These are phyloP conservation scores for Chionis minor DNA, from an alignment of 2,113 vertebrate genomes.

Conservation along the genomic window DNA sequence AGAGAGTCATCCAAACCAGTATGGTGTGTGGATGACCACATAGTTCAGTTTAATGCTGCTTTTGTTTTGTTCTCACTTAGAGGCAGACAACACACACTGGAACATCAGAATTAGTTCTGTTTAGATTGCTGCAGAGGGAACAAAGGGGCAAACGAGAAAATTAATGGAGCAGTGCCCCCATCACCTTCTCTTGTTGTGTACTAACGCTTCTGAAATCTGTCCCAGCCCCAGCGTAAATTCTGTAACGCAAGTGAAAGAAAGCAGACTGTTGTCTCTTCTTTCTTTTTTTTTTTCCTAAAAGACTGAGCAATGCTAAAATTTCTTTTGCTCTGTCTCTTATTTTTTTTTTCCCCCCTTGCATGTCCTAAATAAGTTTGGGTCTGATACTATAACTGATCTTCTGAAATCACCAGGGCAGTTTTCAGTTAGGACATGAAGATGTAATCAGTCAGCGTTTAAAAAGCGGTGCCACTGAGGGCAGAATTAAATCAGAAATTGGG, in stretches of 20 bases:
- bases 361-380: background rate
- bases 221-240: background rate
- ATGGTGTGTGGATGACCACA: slow-evolving; percentile 72
- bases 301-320: background rate
- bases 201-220: background rate
- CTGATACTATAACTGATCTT: background rate
- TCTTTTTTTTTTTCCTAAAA: background rate
- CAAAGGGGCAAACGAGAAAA: background rate
- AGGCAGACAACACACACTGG: slow-evolving; percentile 63
- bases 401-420: background rate
- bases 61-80: slow-evolving; percentile 77
- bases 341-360: fast-evolving
- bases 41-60: slow-evolving; percentile 71
- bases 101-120: slow-evolving; percentile 72
- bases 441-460: background rate
- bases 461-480: background rate
- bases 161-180: background rate
- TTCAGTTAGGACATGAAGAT: background rate
- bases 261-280: background rate
- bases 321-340: background rate
- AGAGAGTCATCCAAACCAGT: slow-evolving; percentile 71
- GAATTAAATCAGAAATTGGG: background rate
- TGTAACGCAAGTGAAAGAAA: background rate
- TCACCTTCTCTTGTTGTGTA: background rate
- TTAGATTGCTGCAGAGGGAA: slow-evolving; percentile 51